Base-by-base conservation (phyloP, 2,797 vertebrate genomes). In the Acanthopagrus latus region DNA sequence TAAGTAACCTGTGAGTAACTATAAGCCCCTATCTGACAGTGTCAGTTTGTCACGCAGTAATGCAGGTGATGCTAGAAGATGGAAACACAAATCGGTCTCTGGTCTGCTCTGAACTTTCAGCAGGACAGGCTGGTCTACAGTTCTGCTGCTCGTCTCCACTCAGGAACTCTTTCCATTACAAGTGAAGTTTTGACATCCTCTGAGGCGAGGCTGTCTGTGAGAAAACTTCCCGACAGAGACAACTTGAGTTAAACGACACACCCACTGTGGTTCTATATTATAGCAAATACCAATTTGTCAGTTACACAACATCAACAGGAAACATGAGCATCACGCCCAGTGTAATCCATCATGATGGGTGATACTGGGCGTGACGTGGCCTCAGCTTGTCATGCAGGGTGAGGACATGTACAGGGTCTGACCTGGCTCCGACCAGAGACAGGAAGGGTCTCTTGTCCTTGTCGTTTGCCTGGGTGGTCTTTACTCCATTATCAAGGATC, bases 401-500 rank as follows among this genome's bases (percentile, higher is more conserved):
- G n/a, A n/a, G 47, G 3, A 44, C 13, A 25, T 67, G 59, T 17
- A 71, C 13, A 55, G 38, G 43, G 14, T 68, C 93, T 95, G 85
- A 98, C 98, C 98, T 97, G 83, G 98, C 96, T 73, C 97, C 97
- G 84, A 98, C 94, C 57, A 99, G 88, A 0, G 98, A 97, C 44
- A 99, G 94, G 84, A 97, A 97, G 7, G 98, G 98, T 71, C 97
- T 96, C 93, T 98, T 99, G 93, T 99, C 98, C 91, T 97, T 98
- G 87, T 95, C 95, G 0, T 96, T 97, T 9, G 98, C 97, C 86
- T 95, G 88, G 0, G 97, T 98, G 0, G 98, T 99, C 91, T 99
- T 99, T 11, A 99, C 98, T 0, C 98, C 98, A 0, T 99, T 96
- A 89, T 99, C 98, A 0, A 99, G 97, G 66, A 99, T 99, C 96